A percentile compares a stretch with the other conserved stretches of the same genome.
phyloP scores from a whole-genome alignment of 2,113 vertebrate genomes.

The Silurus meridionalis region DNA sequence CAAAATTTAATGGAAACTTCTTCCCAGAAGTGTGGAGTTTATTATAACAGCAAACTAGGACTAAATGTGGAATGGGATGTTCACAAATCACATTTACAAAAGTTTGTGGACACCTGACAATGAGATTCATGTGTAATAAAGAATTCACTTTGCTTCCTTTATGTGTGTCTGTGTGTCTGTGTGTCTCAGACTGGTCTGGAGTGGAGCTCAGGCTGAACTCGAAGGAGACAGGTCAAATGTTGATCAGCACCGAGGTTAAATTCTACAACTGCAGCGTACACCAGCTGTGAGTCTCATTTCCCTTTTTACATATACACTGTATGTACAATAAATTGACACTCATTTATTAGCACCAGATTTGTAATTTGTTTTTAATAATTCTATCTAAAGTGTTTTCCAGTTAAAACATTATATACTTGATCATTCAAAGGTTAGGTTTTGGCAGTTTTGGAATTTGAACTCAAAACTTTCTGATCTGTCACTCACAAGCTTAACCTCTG shows the following conservation, averaged over 20 bases:
- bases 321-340: background rate
- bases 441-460: background rate
- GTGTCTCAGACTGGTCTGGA: conserved; percentile 86
- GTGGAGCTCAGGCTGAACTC: conserved; percentile 92
- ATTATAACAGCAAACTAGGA: too few relatives aligned
- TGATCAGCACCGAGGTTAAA: conserved; percentile 97
- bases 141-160: conserved; percentile 23
- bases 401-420: background rate
- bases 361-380: background rate
- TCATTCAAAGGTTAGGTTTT: background rate
- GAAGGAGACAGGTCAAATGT: conserved; percentile 88
- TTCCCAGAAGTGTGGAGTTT: too few relatives aligned
- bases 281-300: conserved; percentile 83
- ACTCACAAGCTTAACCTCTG: background rate
- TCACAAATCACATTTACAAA: too few relatives aligned
- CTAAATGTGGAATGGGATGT: too few relatives aligned
- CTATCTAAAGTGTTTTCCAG: background rate
- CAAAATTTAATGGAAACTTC: too few relatives aligned
- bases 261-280: conserved; percentile 99
- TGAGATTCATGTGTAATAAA: too few relatives aligned
- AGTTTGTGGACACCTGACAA: too few relatives aligned
- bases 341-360: background rate
- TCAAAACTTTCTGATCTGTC: background rate
- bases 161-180: conserved; percentile 36
- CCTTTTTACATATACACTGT: background rate